Percentiles rank a stretch among this genome's conserved stretches.
These are phyloP conservation scores for Hyperopisus bebe DNA, from an alignment of 2,113 vertebrate genomes.

Conservation along the genomic window DNA sequence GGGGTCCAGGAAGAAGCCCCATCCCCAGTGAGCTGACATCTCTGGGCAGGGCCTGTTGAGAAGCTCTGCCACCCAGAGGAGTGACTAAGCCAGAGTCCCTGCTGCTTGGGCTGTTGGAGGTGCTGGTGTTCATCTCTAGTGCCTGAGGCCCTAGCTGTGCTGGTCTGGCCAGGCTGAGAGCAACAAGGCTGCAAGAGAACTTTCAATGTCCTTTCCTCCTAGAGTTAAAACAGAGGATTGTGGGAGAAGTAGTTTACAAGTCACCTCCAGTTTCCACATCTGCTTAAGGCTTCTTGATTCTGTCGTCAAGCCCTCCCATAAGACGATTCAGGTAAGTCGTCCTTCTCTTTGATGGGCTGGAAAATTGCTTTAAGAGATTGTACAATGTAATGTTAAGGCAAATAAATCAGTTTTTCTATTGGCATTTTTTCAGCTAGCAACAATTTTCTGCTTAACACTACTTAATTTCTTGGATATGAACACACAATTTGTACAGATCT, in stretches of 20 bases:
- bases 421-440: background rate
- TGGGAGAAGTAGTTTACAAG: background rate
- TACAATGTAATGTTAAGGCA: background rate
- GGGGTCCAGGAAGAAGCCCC: constrained; percentile 3
- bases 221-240: background rate
- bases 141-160: background rate
- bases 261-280: background rate
- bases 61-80: constrained; percentile 8
- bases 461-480: background rate
- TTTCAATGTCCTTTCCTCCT: background rate
- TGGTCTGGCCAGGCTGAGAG: background rate
- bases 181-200: background rate
- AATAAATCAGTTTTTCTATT: background rate
- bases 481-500: background rate
- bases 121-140: constrained; percentile 12
- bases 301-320: background rate
- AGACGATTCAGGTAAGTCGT: background rate
- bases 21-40: constrained; percentile 10
- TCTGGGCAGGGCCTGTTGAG: constrained; percentile 30
- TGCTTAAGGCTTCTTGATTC: background rate
- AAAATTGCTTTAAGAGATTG: background rate
- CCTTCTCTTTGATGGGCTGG: background rate
- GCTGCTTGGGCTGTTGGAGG: constrained; percentile 9
- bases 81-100: constrained; percentile 10
- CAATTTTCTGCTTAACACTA: background rate